Percentiles rank a stretch among this genome's conserved stretches.
These are phyloP conservation scores for Oreochromis grahami DNA, from an alignment of 2,797 vertebrate genomes.

Conservation along the genomic window DNA sequence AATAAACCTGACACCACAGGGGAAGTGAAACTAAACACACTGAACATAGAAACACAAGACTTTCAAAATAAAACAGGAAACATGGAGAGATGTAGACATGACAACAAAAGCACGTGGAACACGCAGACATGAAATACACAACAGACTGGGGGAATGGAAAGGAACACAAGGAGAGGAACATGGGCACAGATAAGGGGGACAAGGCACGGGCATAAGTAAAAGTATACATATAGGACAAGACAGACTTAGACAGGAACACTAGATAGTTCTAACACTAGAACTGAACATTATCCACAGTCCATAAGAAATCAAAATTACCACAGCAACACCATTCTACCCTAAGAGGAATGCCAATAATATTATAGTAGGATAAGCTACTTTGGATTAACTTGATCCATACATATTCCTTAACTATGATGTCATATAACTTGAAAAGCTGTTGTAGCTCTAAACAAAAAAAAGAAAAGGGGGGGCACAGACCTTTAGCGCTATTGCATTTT, in stretches of 20 bases:
- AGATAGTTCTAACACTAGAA: too few species aligned
- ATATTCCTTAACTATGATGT: not conserved
- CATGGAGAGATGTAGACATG: not conserved
- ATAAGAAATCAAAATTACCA: not conserved
- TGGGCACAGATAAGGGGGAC: not conserved
- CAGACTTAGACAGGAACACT: not conserved
- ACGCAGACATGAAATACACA: not conserved
- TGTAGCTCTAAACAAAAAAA: not conserved
- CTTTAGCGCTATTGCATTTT: not conserved
- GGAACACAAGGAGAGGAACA: not conserved
- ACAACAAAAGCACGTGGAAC: not conserved
- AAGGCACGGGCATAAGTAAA: not conserved
- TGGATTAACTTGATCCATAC: not conserved
- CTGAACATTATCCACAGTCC: not conserved
- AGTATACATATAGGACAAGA: not conserved
- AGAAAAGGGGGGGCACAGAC: not conserved
- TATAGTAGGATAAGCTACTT: not conserved
- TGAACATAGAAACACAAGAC: not conserved
- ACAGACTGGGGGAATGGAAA: rapidly evolving
- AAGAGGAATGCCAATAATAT: not conserved
- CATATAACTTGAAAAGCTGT: not conserved
- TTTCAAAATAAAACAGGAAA: not conserved
- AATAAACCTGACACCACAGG: not conserved
- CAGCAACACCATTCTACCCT: not conserved
- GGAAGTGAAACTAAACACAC: not conserved